Conservation (phyloP, 2,113 vertebrate species). For the Cercocebus atys region DNA sequence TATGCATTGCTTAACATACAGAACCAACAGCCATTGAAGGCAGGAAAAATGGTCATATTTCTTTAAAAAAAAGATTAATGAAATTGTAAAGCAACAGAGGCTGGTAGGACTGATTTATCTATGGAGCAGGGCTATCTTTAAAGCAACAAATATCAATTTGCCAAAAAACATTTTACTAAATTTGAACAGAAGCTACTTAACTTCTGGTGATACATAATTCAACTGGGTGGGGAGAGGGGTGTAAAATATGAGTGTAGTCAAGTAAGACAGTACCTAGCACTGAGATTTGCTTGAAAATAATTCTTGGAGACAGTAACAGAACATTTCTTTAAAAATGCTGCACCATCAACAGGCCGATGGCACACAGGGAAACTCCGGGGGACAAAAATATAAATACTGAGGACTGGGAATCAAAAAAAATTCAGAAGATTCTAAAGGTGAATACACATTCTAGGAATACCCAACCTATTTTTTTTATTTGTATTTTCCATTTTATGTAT, state of each 20-base stretch:
- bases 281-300: neutral
- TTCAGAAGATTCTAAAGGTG: neutral
- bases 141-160: neutral
- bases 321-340: neutral
- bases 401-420: neutral
- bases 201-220: neutral
- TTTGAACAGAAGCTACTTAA: neutral
- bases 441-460: neutral
- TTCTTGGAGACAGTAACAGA: neutral
- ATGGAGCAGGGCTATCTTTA: neutral
- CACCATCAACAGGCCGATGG: neutral
- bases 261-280: neutral
- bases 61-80: neutral
- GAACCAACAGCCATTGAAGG: neutral
- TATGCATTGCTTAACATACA: neutral
- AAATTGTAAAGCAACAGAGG: neutral
- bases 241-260: neutral
- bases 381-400: neutral
- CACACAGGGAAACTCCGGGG: neutral
- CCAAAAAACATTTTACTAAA: neutral
- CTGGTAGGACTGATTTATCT: neutral
- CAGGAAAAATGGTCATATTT: neutral
- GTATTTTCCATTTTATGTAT: neutral
- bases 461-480: neutral
- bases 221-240: fast-evolving